A percentile compares a stretch with the other conserved stretches of the same genome.
Evolutionary conservation across 2,797 vertebrate species (phyloP).

Genomic region (Lepus oiostolus): DNA sequence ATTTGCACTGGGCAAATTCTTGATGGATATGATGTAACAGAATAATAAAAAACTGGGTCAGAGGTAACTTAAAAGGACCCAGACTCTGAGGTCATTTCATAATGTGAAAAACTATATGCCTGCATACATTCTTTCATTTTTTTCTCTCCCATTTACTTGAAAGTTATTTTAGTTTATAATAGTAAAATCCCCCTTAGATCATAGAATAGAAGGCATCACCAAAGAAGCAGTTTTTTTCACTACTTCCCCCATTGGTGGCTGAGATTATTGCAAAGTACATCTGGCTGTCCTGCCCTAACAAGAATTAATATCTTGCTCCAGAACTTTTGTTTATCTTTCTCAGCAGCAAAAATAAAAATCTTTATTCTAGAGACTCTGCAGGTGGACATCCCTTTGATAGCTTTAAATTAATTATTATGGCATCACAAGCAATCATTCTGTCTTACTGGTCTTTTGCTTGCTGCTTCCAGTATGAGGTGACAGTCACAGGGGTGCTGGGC

Average conservation of each 20-base stretch:
- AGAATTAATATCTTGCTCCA: conserved; percentile 14
- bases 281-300: background rate
- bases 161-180: background rate
- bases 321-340: conserved; percentile 27
- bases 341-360: conserved; percentile 18
- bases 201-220: background rate
- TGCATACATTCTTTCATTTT: background rate
- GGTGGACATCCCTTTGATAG: background rate
- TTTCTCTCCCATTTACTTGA: background rate
- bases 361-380: background rate
- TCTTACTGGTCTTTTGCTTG: background rate
- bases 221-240: conserved; percentile 1
- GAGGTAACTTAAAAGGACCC: background rate
- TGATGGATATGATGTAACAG: conserved; percentile 1
- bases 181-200: background rate
- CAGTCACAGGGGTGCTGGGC: background rate
- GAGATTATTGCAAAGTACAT: background rate
- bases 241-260: background rate
- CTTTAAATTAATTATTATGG: conserved; percentile 7
- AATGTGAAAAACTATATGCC: background rate
- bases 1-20: background rate
- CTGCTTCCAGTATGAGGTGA: background rate
- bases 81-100: background rate
- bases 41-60: background rate
- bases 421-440: background rate